Evolutionary conservation across 2,888 invertebrate genomes (phyloP).

Genomic region (Cosmia pyralina): DNA sequence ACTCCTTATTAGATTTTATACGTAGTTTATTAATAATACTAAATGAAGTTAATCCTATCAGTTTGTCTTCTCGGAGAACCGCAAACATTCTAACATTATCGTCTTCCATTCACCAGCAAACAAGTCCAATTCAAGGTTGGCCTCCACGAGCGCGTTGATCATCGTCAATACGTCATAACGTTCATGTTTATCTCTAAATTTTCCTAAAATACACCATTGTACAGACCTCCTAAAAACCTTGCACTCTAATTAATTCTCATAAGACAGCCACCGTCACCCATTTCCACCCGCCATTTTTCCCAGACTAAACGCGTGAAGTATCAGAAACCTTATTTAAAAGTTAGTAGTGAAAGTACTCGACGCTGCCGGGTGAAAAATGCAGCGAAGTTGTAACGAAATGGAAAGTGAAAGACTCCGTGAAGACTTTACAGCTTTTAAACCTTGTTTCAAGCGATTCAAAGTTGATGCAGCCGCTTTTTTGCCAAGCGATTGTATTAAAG

Average conservation of each 20-base stretch:
- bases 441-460: constrained; percentile 65
- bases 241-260: neutral
- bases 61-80: neutral
- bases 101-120: neutral
- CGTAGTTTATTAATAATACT: neutral
- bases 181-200: neutral
- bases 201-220: neutral
- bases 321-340: constrained; percentile 74
- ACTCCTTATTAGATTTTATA: no score
- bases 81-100: neutral
- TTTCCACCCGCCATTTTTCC: constrained; percentile 9
- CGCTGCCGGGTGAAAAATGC: constrained; percentile 85
- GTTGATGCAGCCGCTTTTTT: constrained; percentile 65
- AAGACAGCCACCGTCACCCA: neutral
- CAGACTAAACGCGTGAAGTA: constrained; percentile 46
- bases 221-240: no score
- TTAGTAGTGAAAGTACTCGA: constrained; percentile 80
- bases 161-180: neutral
- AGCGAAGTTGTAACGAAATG: constrained; percentile 79
- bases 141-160: neutral
- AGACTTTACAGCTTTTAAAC: constrained; percentile 68
- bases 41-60: neutral
- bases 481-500: constrained; percentile 44
- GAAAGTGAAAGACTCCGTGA: constrained; percentile 78
- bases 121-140: neutral